Conservation (phyloP, 2,888 invertebrate species). For the Epirrita christyi region DNA sequence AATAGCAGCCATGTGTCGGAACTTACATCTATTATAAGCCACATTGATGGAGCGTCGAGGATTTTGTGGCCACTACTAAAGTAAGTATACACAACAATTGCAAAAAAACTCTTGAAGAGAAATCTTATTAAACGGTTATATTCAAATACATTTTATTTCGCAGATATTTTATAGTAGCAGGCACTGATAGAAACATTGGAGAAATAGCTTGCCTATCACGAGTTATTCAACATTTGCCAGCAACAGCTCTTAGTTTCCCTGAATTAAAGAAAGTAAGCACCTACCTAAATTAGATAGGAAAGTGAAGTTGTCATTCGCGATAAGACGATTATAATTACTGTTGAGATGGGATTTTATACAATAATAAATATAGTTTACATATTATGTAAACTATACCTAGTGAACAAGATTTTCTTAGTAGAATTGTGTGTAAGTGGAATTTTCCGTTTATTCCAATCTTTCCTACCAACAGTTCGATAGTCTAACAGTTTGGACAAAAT, state of each 20-base stretch:
- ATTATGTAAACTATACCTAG: no score
- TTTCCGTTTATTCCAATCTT: no score
- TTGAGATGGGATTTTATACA: no score
- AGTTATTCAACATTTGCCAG: conserved; percentile 38
- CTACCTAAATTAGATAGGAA: no score
- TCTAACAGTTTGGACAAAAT: no score
- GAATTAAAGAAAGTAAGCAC: conserved; percentile 12
- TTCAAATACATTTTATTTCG: conserved; percentile 13
- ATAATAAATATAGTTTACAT: no score
- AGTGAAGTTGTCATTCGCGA: no score
- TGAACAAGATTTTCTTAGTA: no score
- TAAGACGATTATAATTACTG: no score
- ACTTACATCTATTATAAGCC: not conserved
- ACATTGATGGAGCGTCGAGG: conserved; percentile 6
- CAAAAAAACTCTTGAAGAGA: not conserved
- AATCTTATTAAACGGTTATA: not conserved
- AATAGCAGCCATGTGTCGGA: conserved; percentile 1
- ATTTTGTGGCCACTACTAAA: conserved; percentile 6
- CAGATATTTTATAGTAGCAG: conserved; percentile 44
- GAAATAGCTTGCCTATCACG: conserved; percentile 38
- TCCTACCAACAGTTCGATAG: no score
- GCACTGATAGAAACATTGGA: conserved; percentile 30
- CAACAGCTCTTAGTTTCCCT: conserved; percentile 36
- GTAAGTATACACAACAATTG: conserved; percentile 16
- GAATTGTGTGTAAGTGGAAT: no score